Evolutionary conservation across 2,888 invertebrate species (phyloP).

Genomic region (Drosophila prolongata): DNA sequence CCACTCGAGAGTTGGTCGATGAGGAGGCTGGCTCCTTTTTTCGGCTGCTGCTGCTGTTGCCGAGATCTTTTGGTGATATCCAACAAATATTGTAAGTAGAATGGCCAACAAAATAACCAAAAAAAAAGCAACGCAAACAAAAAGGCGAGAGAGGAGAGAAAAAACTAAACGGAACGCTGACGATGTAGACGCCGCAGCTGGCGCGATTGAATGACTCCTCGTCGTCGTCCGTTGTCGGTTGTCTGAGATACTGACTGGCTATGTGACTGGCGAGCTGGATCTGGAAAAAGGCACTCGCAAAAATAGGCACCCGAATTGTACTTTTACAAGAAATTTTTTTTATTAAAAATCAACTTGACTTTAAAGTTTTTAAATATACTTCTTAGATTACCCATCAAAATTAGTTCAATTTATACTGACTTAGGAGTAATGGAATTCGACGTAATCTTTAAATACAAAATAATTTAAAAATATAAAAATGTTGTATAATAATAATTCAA

Average conservation of each 20-base stretch:
- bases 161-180: conserved; percentile 53
- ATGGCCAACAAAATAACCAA: conserved; percentile 67
- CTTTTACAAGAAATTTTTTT: no score
- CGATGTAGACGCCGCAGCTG: conserved; percentile 76
- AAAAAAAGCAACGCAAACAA: conserved; percentile 50
- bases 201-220: conserved; percentile 79
- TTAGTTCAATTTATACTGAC: no score
- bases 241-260: conserved; percentile 78
- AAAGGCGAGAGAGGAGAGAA: conserved; percentile 37
- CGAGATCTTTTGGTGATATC: conserved; percentile 71
- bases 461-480: no score
- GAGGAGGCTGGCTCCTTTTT: conserved; percentile 35
- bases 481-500: no score
- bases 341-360: no score
- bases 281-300: conserved; percentile 3
- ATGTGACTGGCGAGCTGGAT: conserved; percentile 49
- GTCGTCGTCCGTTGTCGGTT: conserved; percentile 55
- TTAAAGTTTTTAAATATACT: no score
- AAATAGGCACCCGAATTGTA: not conserved
- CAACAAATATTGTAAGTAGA: conserved; percentile 79
- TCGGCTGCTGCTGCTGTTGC: conserved; percentile 60
- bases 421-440: no score
- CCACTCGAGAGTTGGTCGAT: conserved; percentile 29
- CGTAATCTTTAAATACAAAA: no score
- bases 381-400: no score